phyloP scores from a whole-genome alignment of 1,140 invertebrate genomes.

The Solen grandis region DNA sequence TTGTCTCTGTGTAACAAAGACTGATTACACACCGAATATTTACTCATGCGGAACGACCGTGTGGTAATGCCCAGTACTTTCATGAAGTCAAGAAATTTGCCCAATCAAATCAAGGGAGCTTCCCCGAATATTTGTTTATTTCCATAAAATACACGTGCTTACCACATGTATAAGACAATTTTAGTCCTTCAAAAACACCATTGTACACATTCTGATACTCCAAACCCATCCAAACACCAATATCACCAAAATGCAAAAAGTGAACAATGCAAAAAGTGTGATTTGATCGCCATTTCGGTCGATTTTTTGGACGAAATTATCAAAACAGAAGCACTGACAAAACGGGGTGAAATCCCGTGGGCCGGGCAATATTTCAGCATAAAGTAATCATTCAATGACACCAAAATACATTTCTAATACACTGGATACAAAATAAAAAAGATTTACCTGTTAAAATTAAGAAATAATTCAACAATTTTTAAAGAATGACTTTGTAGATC shows the following conservation, averaged over 20 bases:
- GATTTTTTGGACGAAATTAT: conserved; percentile 60
- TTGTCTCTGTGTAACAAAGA: too few relatives aligned
- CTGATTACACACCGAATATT: too few relatives aligned
- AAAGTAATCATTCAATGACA: background rate
- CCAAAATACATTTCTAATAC: conserved; percentile 2
- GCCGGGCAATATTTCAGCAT: conserved; percentile 18
- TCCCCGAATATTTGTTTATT: conserved; percentile 45
- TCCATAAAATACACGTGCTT: conserved; percentile 51
- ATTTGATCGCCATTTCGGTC: conserved; percentile 60
- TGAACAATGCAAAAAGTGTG: conserved; percentile 57
- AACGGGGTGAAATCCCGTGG: conserved; percentile 34
- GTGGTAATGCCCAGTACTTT: conserved; percentile 1
- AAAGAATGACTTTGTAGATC: conserved; percentile 61
- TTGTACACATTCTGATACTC: too few relatives aligned
- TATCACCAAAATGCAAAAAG: conserved; percentile 32
- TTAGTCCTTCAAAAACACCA: too few relatives aligned
- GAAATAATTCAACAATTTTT: conserved; percentile 52
- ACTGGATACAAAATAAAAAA: background rate
- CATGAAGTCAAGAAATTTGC: conserved; percentile 28
- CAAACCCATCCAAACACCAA: too few relatives aligned
- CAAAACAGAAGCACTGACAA: conserved; percentile 57
- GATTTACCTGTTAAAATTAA: conserved; percentile 54
- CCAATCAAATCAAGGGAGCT: conserved; percentile 48
- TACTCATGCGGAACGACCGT: conserved; percentile 40
- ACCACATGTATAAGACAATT: conserved; percentile 11